Percentiles rank a stretch among this genome's conserved stretches.
phyloP scores from a whole-genome alignment of 2,888 invertebrate species.

The Conistra vaccinii region DNA sequence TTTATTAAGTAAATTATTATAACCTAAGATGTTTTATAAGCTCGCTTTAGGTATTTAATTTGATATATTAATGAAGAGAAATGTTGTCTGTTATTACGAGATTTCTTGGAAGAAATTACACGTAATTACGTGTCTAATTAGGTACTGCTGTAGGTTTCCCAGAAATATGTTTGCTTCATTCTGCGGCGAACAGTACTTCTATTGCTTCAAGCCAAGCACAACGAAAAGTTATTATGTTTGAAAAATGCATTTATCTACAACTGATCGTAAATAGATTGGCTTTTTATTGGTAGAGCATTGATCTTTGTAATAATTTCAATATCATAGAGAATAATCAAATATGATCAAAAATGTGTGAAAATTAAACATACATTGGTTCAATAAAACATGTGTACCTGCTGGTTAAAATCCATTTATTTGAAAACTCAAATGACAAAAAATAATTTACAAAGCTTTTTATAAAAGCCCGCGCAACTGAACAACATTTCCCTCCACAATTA shows the following conservation, averaged over 20 bases:
- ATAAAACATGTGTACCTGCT: not conserved
- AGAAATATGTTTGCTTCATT: slow-evolving; percentile 31
- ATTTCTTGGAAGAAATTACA: slow-evolving; percentile 14
- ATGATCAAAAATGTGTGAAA: too few relatives aligned
- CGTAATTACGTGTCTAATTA: slow-evolving; percentile 25
- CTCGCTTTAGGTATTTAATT: slow-evolving; percentile 5
- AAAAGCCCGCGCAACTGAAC: not conserved
- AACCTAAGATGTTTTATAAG: slow-evolving; percentile 39
- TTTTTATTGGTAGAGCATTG: not conserved
- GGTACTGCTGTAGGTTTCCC: slow-evolving; percentile 7
- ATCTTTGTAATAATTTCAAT: not conserved
- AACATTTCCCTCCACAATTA: slow-evolving; percentile 11
- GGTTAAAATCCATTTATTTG: not conserved
- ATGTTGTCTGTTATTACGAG: not conserved
- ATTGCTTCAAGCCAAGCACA: slow-evolving; percentile 9
- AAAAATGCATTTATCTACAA: slow-evolving; percentile 27
- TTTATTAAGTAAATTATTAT: slow-evolving; percentile 47
- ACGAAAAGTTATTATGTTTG: slow-evolving; percentile 21
- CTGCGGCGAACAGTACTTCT: slow-evolving; percentile 28
- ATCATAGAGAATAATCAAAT: not conserved
- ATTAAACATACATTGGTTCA: too few relatives aligned
- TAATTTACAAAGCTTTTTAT: not conserved
- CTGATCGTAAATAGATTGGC: slow-evolving; percentile 5
- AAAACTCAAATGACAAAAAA: not conserved
- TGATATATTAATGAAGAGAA: slow-evolving; percentile 35